These are phyloP conservation scores for Dynastes grantii DNA, from an alignment of 2,888 invertebrate species.

Conservation along the genomic window DNA sequence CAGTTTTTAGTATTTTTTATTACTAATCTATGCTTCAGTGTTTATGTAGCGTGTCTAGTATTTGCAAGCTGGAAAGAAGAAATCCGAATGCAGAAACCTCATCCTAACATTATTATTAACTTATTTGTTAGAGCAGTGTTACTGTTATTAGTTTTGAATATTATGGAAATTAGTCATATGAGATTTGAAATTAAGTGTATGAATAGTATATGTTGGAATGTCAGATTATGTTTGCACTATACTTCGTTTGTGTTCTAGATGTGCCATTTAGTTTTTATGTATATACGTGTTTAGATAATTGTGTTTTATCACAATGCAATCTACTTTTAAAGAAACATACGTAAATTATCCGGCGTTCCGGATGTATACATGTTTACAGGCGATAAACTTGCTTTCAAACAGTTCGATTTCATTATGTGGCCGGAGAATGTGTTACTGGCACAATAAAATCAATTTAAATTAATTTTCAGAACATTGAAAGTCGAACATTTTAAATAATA, in stretches of 20 bases:
- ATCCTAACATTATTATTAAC: too few relatives aligned
- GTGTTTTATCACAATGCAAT: slow-evolving; percentile 23
- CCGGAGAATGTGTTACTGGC: background rate
- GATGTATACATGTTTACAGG: slow-evolving; percentile 8
- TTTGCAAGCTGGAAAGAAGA: too few relatives aligned
- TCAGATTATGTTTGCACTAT: background rate
- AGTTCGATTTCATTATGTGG: background rate
- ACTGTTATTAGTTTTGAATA: too few relatives aligned
- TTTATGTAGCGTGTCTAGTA: too few relatives aligned
- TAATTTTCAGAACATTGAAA: too few relatives aligned
- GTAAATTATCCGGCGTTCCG: slow-evolving; percentile 21
- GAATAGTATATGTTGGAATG: slow-evolving; percentile 5
- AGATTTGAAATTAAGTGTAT: background rate
- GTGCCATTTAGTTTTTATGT: background rate
- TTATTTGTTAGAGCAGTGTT: too few relatives aligned
- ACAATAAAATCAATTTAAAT: too few relatives aligned
- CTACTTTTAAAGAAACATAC: slow-evolving; percentile 11
- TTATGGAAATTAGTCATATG: too few relatives aligned
- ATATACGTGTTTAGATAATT: slow-evolving; percentile 3
- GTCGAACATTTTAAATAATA: too few relatives aligned
- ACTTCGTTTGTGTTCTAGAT: background rate
- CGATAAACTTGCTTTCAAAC: slow-evolving; percentile 21
- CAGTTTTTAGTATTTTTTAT: too few relatives aligned
- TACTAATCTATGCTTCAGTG: too few relatives aligned
- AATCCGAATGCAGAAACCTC: too few relatives aligned